Conservation (phyloP, 2,888 invertebrate species). For the Hirtodrosophila histrioides region DNA sequence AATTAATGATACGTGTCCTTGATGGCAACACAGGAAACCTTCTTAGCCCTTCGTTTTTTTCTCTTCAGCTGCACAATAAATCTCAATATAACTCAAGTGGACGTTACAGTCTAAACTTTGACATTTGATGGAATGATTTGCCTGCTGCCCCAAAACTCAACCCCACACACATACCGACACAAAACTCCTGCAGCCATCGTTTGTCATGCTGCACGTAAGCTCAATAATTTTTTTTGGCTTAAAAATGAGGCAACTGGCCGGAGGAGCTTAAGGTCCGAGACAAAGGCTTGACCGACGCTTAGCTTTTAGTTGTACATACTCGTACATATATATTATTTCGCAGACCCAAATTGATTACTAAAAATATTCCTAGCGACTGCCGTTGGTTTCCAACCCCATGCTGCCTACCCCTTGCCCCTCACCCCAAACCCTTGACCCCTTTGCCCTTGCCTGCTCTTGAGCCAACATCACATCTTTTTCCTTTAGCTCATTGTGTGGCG, state of each 20-base stretch:
- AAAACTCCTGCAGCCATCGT: constrained; percentile 54
- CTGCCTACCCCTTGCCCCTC: not conserved
- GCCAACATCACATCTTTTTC: constrained; percentile 12
- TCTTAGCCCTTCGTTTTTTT: constrained; percentile 15
- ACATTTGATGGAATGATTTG: constrained; percentile 72
- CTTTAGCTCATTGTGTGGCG: constrained; percentile 27
- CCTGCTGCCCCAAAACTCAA: constrained; percentile 31
- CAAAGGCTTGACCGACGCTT: constrained; percentile 41
- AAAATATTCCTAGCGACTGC: constrained; percentile 51
- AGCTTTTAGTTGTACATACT: constrained; percentile 17
- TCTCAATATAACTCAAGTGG: constrained; percentile 76
- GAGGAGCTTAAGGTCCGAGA: constrained; percentile 35
- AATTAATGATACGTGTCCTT: constrained; percentile 64
- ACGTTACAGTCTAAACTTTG: constrained; percentile 70
- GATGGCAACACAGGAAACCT: constrained; percentile 10
- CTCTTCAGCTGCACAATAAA: constrained; percentile 59
- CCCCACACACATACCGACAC: constrained; percentile 11
- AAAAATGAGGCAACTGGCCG: constrained; percentile 20
- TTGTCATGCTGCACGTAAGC: constrained; percentile 71
- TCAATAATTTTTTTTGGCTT: constrained; percentile 38
- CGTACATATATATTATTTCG: constrained; percentile 26
- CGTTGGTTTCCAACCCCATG: not conserved
- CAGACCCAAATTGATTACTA: constrained; percentile 70
- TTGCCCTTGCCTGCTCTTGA: constrained; percentile 3
- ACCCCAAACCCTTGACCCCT: too few species aligned